Evolutionary conservation across 64 coral and sea anemone species (phyloP).

Genomic region (Cladopsammia gracilis): DNA sequence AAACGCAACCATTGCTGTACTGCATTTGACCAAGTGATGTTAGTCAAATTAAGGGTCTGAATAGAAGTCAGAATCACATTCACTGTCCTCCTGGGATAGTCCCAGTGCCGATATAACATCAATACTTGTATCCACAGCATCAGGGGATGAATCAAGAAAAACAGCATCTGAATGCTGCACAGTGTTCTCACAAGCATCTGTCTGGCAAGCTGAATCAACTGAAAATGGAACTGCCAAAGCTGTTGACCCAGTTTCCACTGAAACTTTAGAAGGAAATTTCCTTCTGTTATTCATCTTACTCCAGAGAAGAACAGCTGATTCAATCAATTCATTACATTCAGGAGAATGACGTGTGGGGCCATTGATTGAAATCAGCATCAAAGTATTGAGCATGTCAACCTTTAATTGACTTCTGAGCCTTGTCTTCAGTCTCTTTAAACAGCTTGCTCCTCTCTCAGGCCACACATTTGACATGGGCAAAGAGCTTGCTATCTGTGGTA

Average conservation of each 20-base stretch:
- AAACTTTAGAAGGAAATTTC: slow-evolving; percentile 16
- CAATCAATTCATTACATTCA: slow-evolving; percentile 1
- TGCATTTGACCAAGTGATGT: too few species aligned
- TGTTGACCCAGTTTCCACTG: neutral
- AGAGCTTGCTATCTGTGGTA: neutral
- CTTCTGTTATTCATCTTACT: neutral
- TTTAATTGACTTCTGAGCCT: slow-evolving; percentile 38
- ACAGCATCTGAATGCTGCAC: too few species aligned
- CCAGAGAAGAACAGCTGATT: slow-evolving; percentile 12
- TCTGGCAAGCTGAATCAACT: neutral
- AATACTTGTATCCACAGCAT: too few species aligned
- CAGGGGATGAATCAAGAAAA: too few species aligned
- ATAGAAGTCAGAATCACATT: too few species aligned
- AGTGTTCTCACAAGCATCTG: too few species aligned
- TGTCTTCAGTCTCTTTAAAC: slow-evolving; percentile 34
- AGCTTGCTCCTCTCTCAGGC: slow-evolving; percentile 52
- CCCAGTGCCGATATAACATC: too few species aligned
- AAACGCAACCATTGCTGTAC: too few species aligned
- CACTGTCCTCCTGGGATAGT: too few species aligned
- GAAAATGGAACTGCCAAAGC: neutral
- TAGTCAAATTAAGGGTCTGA: too few species aligned
- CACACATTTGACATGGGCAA: slow-evolving; percentile 12
- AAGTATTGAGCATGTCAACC: slow-evolving; percentile 53
- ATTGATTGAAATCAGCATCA: slow-evolving; percentile 37
- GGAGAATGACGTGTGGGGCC: slow-evolving; percentile 4